Conservation (phyloP, 1,140 invertebrate species). For the Dreissena rostriformis region DNA sequence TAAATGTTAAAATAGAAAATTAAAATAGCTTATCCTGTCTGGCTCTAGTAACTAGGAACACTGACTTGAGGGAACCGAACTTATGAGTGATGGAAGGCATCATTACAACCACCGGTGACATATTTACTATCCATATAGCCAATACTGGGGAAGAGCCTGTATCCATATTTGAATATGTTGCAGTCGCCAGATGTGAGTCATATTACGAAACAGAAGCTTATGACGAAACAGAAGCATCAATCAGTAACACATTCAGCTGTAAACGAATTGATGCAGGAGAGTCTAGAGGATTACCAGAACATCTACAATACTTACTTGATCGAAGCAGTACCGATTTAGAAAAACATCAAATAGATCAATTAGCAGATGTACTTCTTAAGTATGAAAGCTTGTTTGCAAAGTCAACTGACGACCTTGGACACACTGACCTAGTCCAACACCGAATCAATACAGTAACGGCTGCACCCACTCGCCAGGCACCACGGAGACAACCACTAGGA, state of each 20-base stretch:
- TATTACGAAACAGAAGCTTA: too few species aligned
- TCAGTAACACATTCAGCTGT: neutral
- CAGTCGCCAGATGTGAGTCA: neutral
- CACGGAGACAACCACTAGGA: slow-evolving; percentile 2
- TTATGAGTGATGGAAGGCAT: slow-evolving; percentile 9
- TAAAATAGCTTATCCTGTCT: neutral
- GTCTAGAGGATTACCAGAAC: neutral
- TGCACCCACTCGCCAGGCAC: slow-evolving; percentile 28
- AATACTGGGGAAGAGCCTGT: neutral
- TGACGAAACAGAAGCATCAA: too few species aligned
- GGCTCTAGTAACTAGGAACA: neutral
- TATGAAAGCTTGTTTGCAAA: slow-evolving; percentile 45
- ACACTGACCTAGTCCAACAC: slow-evolving; percentile 46
- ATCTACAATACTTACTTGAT: slow-evolving; percentile 7
- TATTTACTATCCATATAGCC: slow-evolving; percentile 16
- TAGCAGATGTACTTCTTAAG: slow-evolving; percentile 13
- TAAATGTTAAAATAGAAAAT: slow-evolving; percentile 6
- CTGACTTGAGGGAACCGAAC: neutral
- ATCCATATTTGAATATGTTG: neutral
- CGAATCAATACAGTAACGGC: slow-evolving; percentile 44
- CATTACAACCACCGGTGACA: neutral
- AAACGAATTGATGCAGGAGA: neutral
- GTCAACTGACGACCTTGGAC: slow-evolving; percentile 31
- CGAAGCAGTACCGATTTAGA: neutral
- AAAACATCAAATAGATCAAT: neutral